Conservation (phyloP, 1,140 invertebrate species). For the Calosoma granatense region DNA sequence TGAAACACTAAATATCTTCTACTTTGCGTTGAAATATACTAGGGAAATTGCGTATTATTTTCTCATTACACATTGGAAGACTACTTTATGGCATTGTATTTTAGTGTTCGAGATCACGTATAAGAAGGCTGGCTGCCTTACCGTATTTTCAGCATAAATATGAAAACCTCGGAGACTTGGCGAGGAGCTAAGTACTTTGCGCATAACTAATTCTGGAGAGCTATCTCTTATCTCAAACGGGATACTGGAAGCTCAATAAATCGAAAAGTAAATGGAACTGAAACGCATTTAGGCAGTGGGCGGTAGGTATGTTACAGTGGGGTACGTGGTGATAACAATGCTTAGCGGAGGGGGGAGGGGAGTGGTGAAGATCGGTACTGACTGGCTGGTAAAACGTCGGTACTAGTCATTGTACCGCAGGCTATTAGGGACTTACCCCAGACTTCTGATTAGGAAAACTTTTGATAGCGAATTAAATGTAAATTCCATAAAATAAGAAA, state of each 20-base stretch:
- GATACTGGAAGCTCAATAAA: slow-evolving; percentile 6
- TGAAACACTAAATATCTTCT: too few species aligned
- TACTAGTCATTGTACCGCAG: not conserved
- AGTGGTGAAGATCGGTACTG: too few species aligned
- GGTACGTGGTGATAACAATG: too few species aligned
- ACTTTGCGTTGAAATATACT: too few species aligned
- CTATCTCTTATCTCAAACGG: slow-evolving; percentile 1
- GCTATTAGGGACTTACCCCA: slow-evolving; percentile 2
- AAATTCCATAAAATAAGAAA: slow-evolving; percentile 9
- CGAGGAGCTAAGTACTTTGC: not conserved
- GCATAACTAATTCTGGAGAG: slow-evolving; percentile 2
- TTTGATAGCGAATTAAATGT: slow-evolving; percentile 7
- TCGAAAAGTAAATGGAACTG: slow-evolving; percentile 8
- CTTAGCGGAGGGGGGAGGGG: too few species aligned
- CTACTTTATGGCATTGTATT: not conserved
- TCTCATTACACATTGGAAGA: not conserved
- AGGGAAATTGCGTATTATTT: slow-evolving; percentile 4
- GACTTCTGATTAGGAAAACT: not conserved
- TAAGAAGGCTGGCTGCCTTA: not conserved
- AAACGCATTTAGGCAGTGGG: slow-evolving; percentile 4
- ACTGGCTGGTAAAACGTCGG: too few species aligned
- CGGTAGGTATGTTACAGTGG: too few species aligned
- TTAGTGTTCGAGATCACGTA: not conserved
- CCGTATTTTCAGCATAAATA: slow-evolving; percentile 5
- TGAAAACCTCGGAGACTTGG: not conserved